Evolutionary conservation across 2,888 invertebrate species (phyloP), one percentile per base, ranked within the genome.

Genomic region (Diploptera punctata): DNA sequence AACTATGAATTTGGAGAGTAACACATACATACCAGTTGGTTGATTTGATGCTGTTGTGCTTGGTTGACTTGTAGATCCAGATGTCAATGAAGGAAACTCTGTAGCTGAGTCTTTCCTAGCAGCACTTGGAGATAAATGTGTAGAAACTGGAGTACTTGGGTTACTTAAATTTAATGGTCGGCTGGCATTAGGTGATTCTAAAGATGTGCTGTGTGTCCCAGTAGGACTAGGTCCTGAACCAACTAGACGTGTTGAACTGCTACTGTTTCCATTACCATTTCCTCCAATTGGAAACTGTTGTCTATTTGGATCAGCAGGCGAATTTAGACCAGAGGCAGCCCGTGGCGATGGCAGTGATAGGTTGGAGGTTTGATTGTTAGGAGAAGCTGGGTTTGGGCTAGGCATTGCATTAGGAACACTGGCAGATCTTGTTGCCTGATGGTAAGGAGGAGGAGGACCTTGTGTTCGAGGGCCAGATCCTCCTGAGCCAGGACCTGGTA

Each of bases 361-460:
- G 81, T 91, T 90, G 73, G 89, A 89, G 68, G 90, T 89, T 60
- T 90, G 89, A 80, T 91, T 91, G 77, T 90, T 90, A 1, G 91
- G 91, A 76, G 91, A 91, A 60, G 88, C 86, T 0, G 92, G 91
- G 81, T 89, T 91, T 13, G 91, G 91, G 78, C 91, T 91, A 79
- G 91, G 90, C 78, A 90, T 87, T 47, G 91, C 90, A 76, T 91
- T 91, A 54, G 91, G 91, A 76, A 91, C 91, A 77, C 91, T 91
- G 43, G 91, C 90, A 70, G 91, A 91, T 74, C 91, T 86, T 71
- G 89, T 90, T 26, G 91, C 90, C 80, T 90, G 91, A 81, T 92
- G 91, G 82, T 91, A 91, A 47, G 92, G 92, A 16, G 92, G 92
- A 21, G 92, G 92, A n/a, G 92, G 92, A 4, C 92, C 92, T 82